Evolutionary conservation across 2,797 vertebrate genomes (phyloP).

Genomic region (Erethizon dorsatum): DNA sequence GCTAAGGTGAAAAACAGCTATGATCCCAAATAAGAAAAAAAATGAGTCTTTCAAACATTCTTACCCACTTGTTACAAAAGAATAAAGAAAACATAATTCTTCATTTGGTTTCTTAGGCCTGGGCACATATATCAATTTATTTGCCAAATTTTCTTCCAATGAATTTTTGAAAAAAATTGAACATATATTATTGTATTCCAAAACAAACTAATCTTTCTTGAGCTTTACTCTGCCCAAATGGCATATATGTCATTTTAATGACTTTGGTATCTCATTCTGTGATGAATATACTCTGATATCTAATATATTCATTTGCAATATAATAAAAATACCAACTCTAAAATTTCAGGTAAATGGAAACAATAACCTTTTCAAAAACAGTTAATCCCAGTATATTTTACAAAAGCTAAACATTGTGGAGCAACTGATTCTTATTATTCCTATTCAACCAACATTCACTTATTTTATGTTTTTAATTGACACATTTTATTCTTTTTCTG

Average conservation of each 20-base stretch:
- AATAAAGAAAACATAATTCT: neutral
- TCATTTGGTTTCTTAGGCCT: neutral
- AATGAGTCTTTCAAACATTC: neutral
- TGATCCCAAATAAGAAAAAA: neutral
- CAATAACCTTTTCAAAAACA: neutral
- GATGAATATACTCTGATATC: neutral
- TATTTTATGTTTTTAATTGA: neutral
- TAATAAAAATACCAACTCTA: neutral
- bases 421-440: neutral
- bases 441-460: neutral
- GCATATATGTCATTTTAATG: neutral
- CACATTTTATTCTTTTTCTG: neutral
- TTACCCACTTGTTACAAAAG: neutral
- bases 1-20: neutral
- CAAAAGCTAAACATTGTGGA: neutral
- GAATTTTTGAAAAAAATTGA: neutral
- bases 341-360: neutral
- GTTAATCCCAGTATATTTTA: neutral
- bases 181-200: neutral
- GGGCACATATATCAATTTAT: neutral
- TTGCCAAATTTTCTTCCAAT: neutral
- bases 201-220: neutral
- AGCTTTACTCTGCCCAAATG: neutral
- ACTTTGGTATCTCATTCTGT: neutral
- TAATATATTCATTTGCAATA: neutral